Percentiles rank a stretch among this genome's conserved stretches.
Conservation (phyloP, 1,140 invertebrate genomes). For the Drosophila funebris region DNA sequence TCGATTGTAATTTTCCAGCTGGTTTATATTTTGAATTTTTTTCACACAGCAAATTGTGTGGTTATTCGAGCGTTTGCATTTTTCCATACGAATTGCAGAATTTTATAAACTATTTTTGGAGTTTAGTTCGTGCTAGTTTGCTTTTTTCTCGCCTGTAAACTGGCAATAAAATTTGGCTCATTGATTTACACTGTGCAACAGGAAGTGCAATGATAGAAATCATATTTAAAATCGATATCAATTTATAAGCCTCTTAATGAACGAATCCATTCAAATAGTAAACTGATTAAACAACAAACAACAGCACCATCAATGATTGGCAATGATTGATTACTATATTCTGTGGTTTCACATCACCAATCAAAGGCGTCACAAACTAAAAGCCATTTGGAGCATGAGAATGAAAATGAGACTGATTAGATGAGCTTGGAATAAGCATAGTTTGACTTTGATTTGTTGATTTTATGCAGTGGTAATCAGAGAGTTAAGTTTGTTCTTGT, state of each 20-base stretch:
- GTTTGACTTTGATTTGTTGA: neutral
- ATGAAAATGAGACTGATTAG: neutral
- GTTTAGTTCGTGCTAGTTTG: slow-evolving; percentile 2
- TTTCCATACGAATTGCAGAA: slow-evolving; percentile 31
- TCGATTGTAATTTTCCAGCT: too few species aligned
- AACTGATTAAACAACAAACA: slow-evolving; percentile 1
- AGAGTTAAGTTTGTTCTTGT: neutral
- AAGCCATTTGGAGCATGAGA: neutral
- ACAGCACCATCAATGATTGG: neutral
- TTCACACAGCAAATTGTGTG: slow-evolving; percentile 23
- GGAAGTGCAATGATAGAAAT: neutral
- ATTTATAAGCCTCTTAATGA: slow-evolving; percentile 2
- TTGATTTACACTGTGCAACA: neutral
- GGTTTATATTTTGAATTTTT: too few species aligned
- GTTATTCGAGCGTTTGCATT: slow-evolving; percentile 49
- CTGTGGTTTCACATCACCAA: neutral
- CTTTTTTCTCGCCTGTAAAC: slow-evolving; percentile 40
- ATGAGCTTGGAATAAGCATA: neutral
- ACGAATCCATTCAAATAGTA: neutral
- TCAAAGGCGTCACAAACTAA: neutral
- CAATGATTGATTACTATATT: slow-evolving; percentile 8
- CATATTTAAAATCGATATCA: neutral
- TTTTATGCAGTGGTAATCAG: neutral
- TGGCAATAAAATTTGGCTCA: slow-evolving; percentile 43
- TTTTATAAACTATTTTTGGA: slow-evolving; percentile 56